Evolutionary conservation across 2,113 vertebrate species (phyloP).

Genomic region (Tichodroma muraria): DNA sequence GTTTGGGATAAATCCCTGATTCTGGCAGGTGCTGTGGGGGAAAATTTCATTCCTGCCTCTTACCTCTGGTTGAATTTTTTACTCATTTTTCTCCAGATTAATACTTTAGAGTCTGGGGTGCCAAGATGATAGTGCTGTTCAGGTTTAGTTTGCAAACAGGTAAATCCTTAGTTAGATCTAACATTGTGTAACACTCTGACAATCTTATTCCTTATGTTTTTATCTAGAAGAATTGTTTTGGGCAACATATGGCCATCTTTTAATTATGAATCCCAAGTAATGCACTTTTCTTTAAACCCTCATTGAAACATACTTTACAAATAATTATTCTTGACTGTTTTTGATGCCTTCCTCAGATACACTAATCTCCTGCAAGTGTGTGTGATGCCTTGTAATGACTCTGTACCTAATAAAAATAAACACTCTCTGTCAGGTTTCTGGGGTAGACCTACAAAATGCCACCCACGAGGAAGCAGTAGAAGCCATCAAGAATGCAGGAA

Average conservation of each 20-base stretch:
- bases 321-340: not conserved
- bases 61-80: not conserved
- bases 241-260: not conserved
- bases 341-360: not conserved
- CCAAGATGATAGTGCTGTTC: not conserved
- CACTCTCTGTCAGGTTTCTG: conserved; percentile 79
- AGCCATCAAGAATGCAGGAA: conserved; percentile 85
- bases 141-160: not conserved
- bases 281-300: not conserved
- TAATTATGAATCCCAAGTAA: not conserved
- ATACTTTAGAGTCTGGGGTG: not conserved
- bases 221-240: not conserved
- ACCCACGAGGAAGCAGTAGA: conserved; percentile 89
- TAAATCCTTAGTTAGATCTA: not conserved
- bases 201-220: not conserved
- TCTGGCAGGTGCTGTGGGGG: not conserved
- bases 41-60: not conserved
- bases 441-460: conserved; percentile 83
- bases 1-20: not conserved
- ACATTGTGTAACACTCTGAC: not conserved
- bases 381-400: not conserved
- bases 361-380: not conserved
- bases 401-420: not conserved
- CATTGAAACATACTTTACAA: not conserved
- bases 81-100: not conserved